Base-by-base conservation (phyloP, 2,888 invertebrate species). In the Leuctra nigra region DNA sequence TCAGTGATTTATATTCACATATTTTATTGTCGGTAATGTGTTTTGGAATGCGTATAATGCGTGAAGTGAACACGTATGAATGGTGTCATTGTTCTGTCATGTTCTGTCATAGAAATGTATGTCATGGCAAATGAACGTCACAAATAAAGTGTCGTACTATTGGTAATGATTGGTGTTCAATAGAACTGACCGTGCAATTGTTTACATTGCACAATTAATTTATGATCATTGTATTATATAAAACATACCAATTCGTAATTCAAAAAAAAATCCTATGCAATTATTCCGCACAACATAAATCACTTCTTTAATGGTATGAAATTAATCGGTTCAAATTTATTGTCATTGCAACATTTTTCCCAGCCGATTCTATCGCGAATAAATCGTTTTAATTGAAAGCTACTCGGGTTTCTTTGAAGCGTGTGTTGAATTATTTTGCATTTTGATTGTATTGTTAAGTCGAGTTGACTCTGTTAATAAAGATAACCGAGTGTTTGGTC, bases 201-300 rank as follows among this genome's bases (percentile, higher is more conserved):
- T 50, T 50, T 50, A 50, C 50, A 50, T 18, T 50, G 50, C 29
- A 33, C 33, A 7, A 20, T 9, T 7, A 18, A 50, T 50, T 50
- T 50, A 50, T 50, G 50, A 50, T 29, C 50, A 4, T 20, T 35
- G 20, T 35, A 50, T 33, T 39, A 33, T 52, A 50, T 41, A 56
- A 56, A 56, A 56, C 56, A 56, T 35, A 16, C 35, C 50, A 35
- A 20, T 50, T 11, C 33, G 35, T 50, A 52, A 25, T 41, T 33
- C 14, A n/a, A n/a, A n/a, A n/a, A n/a, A n/a, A n/a, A 24, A 56
- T 22, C 57, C 20, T 38, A 44, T n/a, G 47, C 47, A 54, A 36
- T 56, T 41, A 57, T 57, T 57, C 35, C 33, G 25, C 47, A 47
- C 54, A 38, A 53, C 29, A 36, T 52, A 52, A 52, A 52, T 56